Conservation (phyloP, 1,140 invertebrate genomes). For the Micrasema minimum region DNA sequence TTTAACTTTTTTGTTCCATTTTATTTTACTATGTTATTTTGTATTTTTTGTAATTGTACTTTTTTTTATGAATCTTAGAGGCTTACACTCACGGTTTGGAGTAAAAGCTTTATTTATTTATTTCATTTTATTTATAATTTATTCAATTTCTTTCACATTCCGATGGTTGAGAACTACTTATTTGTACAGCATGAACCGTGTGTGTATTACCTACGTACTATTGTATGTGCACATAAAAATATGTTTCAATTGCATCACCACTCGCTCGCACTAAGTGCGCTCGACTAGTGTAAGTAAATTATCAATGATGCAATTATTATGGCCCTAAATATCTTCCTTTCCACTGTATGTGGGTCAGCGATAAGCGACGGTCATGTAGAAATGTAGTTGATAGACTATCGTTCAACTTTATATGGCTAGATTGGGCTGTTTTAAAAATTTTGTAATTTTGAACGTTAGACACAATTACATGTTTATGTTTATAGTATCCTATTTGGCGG, state of each 20-base stretch:
- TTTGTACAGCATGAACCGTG: no score
- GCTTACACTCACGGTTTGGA: no score
- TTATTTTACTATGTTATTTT: no score
- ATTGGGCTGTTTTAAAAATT: slow-evolving; percentile 7
- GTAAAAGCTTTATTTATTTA: no score
- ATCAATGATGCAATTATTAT: slow-evolving; percentile 43
- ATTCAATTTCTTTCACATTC: no score
- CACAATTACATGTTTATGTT: no score
- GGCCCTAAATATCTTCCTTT: slow-evolving; percentile 46
- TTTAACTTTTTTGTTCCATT: no score
- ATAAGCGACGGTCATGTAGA: slow-evolving; percentile 39
- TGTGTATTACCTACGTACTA: no score
- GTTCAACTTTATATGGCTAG: slow-evolving; percentile 28
- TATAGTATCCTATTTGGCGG: no score
- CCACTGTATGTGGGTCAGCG: slow-evolving; percentile 38
- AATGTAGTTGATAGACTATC: slow-evolving; percentile 34
- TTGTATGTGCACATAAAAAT: slow-evolving; percentile 10
- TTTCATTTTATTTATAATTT: no score
- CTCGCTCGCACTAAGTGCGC: slow-evolving; percentile 7
- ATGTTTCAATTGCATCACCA: slow-evolving; percentile 37
- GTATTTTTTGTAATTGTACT: no score
- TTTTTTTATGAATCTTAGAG: no score
- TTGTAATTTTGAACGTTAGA: background rate
- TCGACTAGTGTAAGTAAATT: slow-evolving; percentile 33
- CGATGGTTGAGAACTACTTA: background rate